Evolutionary conservation across 2,113 vertebrate genomes (phyloP), one percentile per base, ranked within the genome.

Genomic region (Callaeas wilsoni): DNA sequence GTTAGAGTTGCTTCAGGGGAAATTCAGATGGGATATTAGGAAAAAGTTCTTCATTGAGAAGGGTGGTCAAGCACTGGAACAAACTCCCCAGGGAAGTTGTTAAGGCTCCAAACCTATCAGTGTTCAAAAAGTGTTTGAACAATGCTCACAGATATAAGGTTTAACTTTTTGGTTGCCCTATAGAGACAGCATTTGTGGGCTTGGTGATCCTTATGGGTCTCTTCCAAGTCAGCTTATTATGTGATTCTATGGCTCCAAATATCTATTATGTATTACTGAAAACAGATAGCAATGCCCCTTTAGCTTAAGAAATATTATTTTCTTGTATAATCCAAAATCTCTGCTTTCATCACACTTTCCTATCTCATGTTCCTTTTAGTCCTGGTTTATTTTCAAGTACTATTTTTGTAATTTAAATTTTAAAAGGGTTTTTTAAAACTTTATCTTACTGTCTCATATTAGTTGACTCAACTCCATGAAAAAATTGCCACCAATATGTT

Each of bases 251-350:
- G 53, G 49, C 26, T 29, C 19, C 32, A 89, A 41, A 76, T 63
- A 76, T 76, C 50, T 87, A 19, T 37, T 64, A 53, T 1, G 5
- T 15, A 27, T 29, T 89, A 76, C 19, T 91, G 89, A 96, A 96
- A 97, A 90, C 53, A 88, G 91, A 96, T 84, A 84, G 22, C 35
- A 93, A 84, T 82, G 53, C 18, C 41, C 60, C 71, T 79, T 94
- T 59, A 65, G 7, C 46, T 35, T 35, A 69, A 73, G 52, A 89
- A 90, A 84, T 46, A 46, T 0, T 3, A 39, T 78, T 84, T 88
- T 90, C 71, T 69, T 80, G 8, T 41, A 16, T 35, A 89, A 83
- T 49, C 33, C 17, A 53, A 64, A n/a, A 35, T 71, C 19, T 91
- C 46, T 53, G 32, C 25, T 33, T 87, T 75, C 33, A 46, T 81